A percentile compares a stretch with the other conserved stretches of the same genome.
Conservation (phyloP, 2,888 invertebrate genomes). For the Aphodius sticticus region DNA sequence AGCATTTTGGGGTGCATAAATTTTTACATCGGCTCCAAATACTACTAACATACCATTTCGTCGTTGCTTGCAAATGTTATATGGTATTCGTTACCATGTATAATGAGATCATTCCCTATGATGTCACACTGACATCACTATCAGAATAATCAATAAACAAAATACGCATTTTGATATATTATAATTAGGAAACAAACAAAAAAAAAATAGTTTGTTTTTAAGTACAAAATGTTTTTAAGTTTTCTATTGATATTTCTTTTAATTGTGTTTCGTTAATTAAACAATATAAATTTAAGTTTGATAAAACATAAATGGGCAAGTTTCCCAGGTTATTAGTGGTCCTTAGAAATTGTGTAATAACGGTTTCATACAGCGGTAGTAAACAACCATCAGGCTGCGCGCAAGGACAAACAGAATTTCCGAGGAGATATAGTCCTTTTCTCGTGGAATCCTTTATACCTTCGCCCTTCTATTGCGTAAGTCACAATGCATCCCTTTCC, state of each 20-base stretch:
- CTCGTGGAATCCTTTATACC: constrained; percentile 29
- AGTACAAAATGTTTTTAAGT: not conserved
- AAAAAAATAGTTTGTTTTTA: not conserved
- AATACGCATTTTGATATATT: not conserved
- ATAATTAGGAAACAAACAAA: not conserved
- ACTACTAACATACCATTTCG: not conserved
- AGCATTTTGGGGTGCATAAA: constrained; percentile 31
- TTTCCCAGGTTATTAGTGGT: constrained; percentile 19
- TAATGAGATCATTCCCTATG: not conserved
- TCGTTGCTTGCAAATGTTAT: not conserved
- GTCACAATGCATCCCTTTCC: constrained; percentile 38
- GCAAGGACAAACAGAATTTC: constrained; percentile 16
- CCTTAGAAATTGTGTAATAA: constrained; percentile 17
- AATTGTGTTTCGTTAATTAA: not conserved
- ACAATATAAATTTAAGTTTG: not conserved
- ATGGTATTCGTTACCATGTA: not conserved
- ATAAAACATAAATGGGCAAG: not conserved
- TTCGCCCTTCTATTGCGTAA: constrained; percentile 31
- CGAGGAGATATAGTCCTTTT: not conserved
- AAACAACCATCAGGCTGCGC: constrained; percentile 5
- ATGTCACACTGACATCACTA: not conserved
- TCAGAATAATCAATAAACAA: too few species aligned
- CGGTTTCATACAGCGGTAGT: not conserved
- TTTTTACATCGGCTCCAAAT: constrained; percentile 24
- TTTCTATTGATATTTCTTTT: not conserved